These are phyloP conservation scores for Cantharis flavilabris DNA, from an alignment of 2,888 invertebrate genomes.

Conservation along the genomic window DNA sequence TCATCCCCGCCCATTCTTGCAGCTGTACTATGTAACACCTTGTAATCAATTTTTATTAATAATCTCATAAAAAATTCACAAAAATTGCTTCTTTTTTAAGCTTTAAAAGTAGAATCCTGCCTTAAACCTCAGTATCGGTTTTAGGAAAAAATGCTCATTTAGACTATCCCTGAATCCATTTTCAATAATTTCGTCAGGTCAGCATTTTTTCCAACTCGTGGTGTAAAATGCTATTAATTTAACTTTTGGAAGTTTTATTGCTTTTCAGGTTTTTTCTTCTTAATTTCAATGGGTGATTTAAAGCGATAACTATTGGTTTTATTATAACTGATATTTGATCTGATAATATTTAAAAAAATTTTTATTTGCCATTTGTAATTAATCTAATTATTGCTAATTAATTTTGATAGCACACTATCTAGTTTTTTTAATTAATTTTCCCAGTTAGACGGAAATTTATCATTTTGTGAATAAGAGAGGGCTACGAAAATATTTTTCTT, in stretches of 20 bases:
- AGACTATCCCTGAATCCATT: background rate
- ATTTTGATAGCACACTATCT: background rate
- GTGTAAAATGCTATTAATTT: no score
- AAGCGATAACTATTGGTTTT: background rate
- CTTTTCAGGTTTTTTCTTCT: background rate
- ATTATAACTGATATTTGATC: background rate
- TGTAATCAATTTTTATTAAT: no score
- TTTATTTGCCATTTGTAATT: background rate
- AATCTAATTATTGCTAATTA: background rate
- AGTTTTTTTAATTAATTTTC: background rate
- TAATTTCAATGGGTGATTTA: background rate
- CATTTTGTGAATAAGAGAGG: background rate
- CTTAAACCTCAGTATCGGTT: background rate
- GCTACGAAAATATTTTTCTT: background rate
- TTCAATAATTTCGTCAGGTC: background rate
- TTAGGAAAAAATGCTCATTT: background rate
- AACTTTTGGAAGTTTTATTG: no score
- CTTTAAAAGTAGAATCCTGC: no score
- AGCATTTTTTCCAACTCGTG: no score
- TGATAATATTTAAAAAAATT: background rate
- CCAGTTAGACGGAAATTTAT: background rate
- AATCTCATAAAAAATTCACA: no score
- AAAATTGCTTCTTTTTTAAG: no score
- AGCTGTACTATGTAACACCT: no score
- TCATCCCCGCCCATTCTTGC: no score